Percentiles rank a stretch among this genome's conserved stretches.
Conservation (phyloP, 2,113 vertebrate species). For the Apteryx owenii region DNA sequence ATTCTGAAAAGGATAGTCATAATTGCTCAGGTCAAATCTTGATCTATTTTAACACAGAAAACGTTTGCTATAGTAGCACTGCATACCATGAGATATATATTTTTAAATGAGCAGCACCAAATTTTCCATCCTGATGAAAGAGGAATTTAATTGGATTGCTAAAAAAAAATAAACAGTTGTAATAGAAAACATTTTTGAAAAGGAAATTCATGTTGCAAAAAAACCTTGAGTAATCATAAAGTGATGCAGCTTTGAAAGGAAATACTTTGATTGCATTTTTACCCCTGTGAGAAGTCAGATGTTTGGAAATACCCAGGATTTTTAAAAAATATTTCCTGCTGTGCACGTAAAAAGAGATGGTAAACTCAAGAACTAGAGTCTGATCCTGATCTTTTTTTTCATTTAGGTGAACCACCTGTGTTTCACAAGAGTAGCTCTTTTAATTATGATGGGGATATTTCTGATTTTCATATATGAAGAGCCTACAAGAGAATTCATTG, state of each 20-base stretch:
- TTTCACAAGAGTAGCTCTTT: background rate
- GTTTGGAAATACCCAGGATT: constrained; percentile 72
- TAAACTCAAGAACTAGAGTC: background rate
- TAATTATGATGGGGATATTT: background rate
- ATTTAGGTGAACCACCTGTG: background rate
- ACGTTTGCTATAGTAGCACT: background rate
- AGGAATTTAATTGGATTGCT: constrained; percentile 58
- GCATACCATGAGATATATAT: background rate
- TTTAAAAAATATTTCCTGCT: constrained; percentile 61
- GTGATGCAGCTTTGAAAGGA: constrained; percentile 71
- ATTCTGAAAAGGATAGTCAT: background rate
- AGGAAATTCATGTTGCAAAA: constrained; percentile 62
- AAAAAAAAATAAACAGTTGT: constrained; percentile 46
- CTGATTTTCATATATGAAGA: background rate
- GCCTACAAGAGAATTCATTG: background rate
- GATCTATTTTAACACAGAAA: constrained; percentile 9
- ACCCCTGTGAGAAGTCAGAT: constrained; percentile 69
- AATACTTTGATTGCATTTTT: constrained; percentile 74
- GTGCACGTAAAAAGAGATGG: constrained; percentile 4
- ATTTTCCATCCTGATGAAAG: constrained; percentile 61
- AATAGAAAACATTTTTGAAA: constrained; percentile 67
- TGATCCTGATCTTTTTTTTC: background rate
- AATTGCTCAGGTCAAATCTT: background rate
- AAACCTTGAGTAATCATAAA: constrained; percentile 69
- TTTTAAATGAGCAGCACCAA: constrained; percentile 45